These are phyloP conservation scores for Cydia strobilella DNA, from an alignment of 1,140 invertebrate genomes.

Conservation along the genomic window DNA sequence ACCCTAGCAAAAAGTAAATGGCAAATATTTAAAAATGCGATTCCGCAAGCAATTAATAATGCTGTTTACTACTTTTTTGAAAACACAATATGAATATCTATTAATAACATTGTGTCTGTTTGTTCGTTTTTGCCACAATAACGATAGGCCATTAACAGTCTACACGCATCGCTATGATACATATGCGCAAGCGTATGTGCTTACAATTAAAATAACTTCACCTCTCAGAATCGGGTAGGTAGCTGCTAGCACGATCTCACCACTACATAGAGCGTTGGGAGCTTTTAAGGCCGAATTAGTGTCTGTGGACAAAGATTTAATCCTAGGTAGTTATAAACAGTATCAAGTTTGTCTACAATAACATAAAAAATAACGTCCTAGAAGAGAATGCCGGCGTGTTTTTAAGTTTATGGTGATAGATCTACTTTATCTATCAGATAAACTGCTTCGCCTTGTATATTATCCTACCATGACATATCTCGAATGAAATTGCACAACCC, in stretches of 20 bases:
- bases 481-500: too few species aligned
- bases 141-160: background rate
- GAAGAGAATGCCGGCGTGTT: too few species aligned
- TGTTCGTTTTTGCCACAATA: background rate
- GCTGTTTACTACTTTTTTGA: background rate
- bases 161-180: background rate
- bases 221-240: constrained; percentile 10
- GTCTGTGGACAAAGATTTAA: background rate
- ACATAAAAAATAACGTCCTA: too few species aligned
- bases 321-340: background rate
- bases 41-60: constrained; percentile 2
- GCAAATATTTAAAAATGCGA: background rate
- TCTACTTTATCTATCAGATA: too few species aligned
- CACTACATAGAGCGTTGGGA: background rate
- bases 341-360: background rate
- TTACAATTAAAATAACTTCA: constrained; percentile 8
- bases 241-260: background rate
- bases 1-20: background rate
- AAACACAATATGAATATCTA: background rate
- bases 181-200: background rate
- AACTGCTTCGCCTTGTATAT: too few species aligned
- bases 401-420: too few species aligned
- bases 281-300: background rate
- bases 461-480: too few species aligned
- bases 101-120: background rate